A percentile compares a stretch with the other conserved stretches of the same genome.
phyloP scores from a whole-genome alignment of 37 sponge, comb jelly and placozoan genomes.

The Geodia barretti region DNA sequence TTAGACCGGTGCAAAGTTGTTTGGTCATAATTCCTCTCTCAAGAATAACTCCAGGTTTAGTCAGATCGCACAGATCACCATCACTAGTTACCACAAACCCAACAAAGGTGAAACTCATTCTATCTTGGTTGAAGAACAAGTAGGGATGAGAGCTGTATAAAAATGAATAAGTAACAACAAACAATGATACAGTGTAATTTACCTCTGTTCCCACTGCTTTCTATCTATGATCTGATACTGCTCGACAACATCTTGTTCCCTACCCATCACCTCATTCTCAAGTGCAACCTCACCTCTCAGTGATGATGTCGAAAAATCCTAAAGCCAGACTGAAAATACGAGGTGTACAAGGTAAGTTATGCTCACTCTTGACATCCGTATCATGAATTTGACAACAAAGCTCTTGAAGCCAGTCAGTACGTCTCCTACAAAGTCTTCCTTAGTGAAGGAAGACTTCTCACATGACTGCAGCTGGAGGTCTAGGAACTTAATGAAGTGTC shows the following conservation, averaged over 20 bases:
- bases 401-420: constrained; percentile 73
- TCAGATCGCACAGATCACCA: constrained; percentile 54
- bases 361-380: constrained; percentile 83
- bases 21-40: constrained; percentile 30
- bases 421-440: constrained; percentile 44
- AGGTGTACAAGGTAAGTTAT: not conserved
- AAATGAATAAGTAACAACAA: not conserved
- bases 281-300: constrained; percentile 44
- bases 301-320: constrained; percentile 90
- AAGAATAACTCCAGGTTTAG: not conserved
- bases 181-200: not conserved
- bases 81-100: constrained; percentile 64
- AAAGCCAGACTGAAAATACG: not conserved
- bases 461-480: constrained; percentile 75
- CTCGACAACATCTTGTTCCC: constrained; percentile 12
- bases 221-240: constrained; percentile 57
- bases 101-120: constrained; percentile 80
- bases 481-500: constrained; percentile 84
- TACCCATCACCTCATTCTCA: constrained; percentile 2
- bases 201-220: constrained; percentile 69
- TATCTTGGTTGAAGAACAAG: constrained; percentile 92
- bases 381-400: constrained; percentile 94
- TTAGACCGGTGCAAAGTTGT: constrained; percentile 37
- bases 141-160: constrained; percentile 87
- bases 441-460: constrained; percentile 71